Evolutionary conservation across 2,888 invertebrate genomes (phyloP), one percentile per base, ranked within the genome.

Genomic region (Polietes domitor): DNA sequence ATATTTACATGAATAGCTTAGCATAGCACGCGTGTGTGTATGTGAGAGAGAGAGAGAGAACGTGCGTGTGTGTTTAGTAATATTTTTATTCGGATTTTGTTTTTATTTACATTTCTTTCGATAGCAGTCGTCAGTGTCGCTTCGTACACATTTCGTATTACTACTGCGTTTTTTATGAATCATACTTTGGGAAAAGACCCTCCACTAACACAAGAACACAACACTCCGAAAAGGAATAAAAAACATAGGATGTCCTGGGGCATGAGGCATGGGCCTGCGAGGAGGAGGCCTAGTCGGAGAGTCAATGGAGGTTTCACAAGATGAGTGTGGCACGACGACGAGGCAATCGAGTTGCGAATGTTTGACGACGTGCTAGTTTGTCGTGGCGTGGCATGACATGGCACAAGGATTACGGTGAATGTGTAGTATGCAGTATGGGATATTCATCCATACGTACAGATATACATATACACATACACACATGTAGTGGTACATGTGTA

Each of bases 101-200:
- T 61, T 61, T 61, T 61, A 61, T 61, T 61, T 61, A 61, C 32
- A 61, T 61, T 61, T 61, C 61, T 12, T 61, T 61, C 17, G 17
- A 6, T 9, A 61, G n/a, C 61, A n/a, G 4, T 24, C 61, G 15
- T 24, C 28, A n/a, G 28, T 32, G 61, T 28, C 28, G 61, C 6
- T 28, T 26, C 32, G 26, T 17, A 15, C 61, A 15, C n/a, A 26
- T 61, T n/a, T 61, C 28, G 55, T 7, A 61, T 41, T 73, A n/a
- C 70, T 75, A 61, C 75, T 80, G 63, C 70, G 53, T 80, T 63
- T n/a, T 43, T 63, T 73, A 84, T 84, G 84, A 84, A 79, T 84
- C 84, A 84, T 81, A 76, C 75, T 7, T 53, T 81, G 75, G 76
- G 76, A 84, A 79, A 78, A 76, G 53, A 53, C 78, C 78, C 78